Evolutionary conservation across 2,113 vertebrate genomes (phyloP).

Genomic region (Alligator sinensis): DNA sequence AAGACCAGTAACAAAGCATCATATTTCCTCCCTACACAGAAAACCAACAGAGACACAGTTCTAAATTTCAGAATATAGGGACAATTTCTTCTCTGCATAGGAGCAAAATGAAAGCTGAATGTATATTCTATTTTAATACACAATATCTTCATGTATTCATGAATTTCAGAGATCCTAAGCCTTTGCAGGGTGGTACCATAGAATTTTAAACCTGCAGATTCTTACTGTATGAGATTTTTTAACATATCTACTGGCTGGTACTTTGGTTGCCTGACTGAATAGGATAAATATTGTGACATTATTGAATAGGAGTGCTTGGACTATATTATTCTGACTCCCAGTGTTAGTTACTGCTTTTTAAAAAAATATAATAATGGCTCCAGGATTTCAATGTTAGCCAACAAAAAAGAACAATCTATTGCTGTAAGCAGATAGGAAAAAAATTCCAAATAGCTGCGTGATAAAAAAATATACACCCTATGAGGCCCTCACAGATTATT

Average conservation of each 20-base stretch:
- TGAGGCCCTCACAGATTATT: constrained; percentile 93
- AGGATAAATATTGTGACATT: not conserved
- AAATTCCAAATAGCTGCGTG: constrained; percentile 77
- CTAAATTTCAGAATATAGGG: constrained; percentile 75
- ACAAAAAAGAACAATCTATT: constrained; percentile 75
- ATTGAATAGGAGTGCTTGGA: constrained; percentile 40
- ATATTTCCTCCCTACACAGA: constrained; percentile 80
- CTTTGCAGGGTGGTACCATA: constrained; percentile 60
- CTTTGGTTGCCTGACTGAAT: not conserved
- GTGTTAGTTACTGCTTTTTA: constrained; percentile 32
- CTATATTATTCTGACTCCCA: constrained; percentile 57
- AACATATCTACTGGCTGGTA: not conserved
- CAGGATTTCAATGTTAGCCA: constrained; percentile 70
- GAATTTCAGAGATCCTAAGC: constrained; percentile 47
- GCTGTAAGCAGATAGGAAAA: constrained; percentile 76
- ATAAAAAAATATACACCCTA: constrained; percentile 84
- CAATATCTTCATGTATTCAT: constrained; percentile 40
- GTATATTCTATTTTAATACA: constrained; percentile 50
- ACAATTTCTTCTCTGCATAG: constrained; percentile 50
- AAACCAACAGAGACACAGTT: constrained; percentile 75
- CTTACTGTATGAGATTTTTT: constrained; percentile 44
- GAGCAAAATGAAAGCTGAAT: constrained; percentile 48
- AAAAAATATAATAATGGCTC: constrained; percentile 62
- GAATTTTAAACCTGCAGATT: constrained; percentile 51
- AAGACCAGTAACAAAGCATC: constrained; percentile 81